Percentiles rank a stretch among this genome's conserved stretches.
These are phyloP conservation scores for Monopis laevigella DNA, from an alignment of 2,888 invertebrate genomes.

Conservation along the genomic window DNA sequence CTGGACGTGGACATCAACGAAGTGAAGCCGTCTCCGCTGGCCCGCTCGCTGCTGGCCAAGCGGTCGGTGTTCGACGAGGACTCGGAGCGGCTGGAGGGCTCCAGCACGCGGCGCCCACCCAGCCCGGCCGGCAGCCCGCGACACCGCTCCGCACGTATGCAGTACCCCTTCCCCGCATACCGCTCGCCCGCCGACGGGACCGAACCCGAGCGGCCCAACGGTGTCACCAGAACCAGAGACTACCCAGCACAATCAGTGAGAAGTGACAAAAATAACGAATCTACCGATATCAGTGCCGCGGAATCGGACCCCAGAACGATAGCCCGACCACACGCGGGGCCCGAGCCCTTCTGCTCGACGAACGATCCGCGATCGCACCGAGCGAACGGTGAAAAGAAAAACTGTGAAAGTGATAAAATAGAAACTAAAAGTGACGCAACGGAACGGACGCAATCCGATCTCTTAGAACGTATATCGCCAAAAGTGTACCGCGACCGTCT, in stretches of 20 bases:
- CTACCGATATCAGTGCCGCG: too few species aligned
- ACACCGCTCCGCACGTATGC: constrained; percentile 48
- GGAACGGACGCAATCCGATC: too few species aligned
- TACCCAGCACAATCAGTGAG: constrained; percentile 3
- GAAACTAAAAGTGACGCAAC: constrained; percentile 30
- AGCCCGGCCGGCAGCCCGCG: constrained; percentile 22
- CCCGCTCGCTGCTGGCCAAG: constrained; percentile 90
- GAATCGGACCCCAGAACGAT: too few species aligned
- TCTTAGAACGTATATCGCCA: too few species aligned
- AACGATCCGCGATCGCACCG: too few species aligned
- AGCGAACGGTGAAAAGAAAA: too few species aligned
- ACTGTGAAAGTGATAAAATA: constrained; percentile 31
- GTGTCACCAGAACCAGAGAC: constrained; percentile 3
- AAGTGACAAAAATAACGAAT: too few species aligned
- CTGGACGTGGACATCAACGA: constrained; percentile 82
- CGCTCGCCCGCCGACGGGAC: constrained; percentile 57
- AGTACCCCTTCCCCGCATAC: constrained; percentile 83
- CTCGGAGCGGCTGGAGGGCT: constrained; percentile 89
- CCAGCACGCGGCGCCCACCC: constrained; percentile 54
- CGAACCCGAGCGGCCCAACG: constrained; percentile 9
- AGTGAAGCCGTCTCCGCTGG: constrained; percentile 92
- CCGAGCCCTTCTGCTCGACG: too few species aligned
- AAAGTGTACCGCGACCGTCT: too few species aligned
- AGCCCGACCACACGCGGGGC: too few species aligned
- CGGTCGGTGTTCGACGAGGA: constrained; percentile 97